Evolutionary conservation across 2,888 invertebrate species (phyloP).

Genomic region (Rotaria sp.): DNA sequence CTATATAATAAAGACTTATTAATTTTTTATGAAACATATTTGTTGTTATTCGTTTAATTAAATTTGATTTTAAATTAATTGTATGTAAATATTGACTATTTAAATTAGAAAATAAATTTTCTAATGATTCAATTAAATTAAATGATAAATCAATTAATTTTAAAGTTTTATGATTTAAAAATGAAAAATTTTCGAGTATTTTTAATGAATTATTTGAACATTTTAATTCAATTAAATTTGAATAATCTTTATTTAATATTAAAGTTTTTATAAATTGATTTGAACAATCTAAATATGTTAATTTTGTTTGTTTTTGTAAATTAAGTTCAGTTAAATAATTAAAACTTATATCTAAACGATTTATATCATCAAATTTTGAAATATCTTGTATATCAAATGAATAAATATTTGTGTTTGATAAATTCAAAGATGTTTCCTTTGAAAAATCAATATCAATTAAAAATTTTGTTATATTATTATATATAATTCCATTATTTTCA

Average conservation of each 20-base stretch:
- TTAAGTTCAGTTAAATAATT: neutral
- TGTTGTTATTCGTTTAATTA: neutral
- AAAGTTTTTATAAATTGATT: neutral
- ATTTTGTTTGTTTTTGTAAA: neutral
- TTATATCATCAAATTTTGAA: neutral
- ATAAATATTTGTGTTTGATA: neutral
- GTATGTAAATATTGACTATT: neutral
- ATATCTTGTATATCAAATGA: neutral
- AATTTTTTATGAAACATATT: neutral
- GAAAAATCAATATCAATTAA: neutral
- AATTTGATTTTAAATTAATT: constrained; percentile 4
- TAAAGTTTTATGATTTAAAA: neutral
- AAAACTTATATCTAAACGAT: neutral
- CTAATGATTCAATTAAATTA: neutral
- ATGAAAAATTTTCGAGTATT: neutral
- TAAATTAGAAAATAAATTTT: neutral
- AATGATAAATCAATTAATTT: neutral
- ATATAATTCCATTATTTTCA: neutral
- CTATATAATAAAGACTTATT: neutral
- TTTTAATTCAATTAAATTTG: neutral
- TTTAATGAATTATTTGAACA: constrained; percentile 15
- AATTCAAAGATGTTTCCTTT: neutral
- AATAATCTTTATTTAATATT: neutral
- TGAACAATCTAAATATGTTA: constrained; percentile 19
- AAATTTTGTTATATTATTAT: neutral